phyloP scores from a whole-genome alignment of 2,888 invertebrate genomes.

The Pollenia griseotomentosa region DNA sequence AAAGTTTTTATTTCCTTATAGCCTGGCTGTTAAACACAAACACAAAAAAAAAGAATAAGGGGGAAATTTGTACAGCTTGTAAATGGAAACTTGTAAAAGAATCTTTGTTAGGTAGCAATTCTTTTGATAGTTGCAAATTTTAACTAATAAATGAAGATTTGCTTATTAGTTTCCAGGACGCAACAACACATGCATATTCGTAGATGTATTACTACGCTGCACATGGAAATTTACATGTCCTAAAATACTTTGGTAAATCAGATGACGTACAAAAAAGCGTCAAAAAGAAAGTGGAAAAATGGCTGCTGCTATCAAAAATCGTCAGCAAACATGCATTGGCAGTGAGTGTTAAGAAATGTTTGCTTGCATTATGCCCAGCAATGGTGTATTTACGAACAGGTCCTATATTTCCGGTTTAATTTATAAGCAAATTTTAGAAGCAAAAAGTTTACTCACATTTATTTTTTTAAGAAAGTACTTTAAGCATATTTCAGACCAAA shows the following conservation, averaged over 20 bases:
- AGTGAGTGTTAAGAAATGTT: no score
- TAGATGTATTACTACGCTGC: background rate
- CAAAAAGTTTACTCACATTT: background rate
- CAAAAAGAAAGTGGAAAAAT: no score
- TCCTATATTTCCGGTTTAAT: background rate
- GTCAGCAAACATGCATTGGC: no score
- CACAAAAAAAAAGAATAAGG: background rate
- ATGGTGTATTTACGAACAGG: no score
- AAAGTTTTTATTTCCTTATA: conserved; percentile 42
- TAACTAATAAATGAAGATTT: conserved; percentile 8
- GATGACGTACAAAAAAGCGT: no score
- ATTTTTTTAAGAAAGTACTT: background rate
- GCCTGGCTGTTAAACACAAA: conserved; percentile 1
- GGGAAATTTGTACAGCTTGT: background rate
- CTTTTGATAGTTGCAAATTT: conserved; percentile 19
- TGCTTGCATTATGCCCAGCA: no score
- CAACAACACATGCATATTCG: background rate
- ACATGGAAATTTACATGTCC: background rate
- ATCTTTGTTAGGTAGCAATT: background rate
- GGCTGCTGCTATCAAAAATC: no score
- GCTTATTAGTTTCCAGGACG: background rate
- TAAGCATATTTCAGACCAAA: no score
- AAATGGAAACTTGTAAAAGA: conserved; percentile 16
- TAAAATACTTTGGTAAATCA: no score
- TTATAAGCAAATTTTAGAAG: background rate